Evolutionary conservation across 2,797 vertebrate genomes (phyloP).

Genomic region (Hemibagrus guttatus): DNA sequence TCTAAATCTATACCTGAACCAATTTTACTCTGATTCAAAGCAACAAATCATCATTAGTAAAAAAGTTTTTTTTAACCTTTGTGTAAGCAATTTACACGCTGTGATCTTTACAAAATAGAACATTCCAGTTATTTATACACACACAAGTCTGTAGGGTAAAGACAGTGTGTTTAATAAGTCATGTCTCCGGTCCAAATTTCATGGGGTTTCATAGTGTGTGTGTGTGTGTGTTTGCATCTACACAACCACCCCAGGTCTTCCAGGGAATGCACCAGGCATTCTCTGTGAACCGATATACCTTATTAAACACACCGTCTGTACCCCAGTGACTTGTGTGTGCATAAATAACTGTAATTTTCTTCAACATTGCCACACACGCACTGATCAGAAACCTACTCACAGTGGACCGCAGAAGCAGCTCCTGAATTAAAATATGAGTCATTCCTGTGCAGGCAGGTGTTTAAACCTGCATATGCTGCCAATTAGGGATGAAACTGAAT

Average conservation of each 20-base stretch:
- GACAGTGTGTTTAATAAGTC: neutral
- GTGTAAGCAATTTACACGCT: neutral
- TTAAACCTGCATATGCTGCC: conserved; percentile 6
- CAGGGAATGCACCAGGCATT: too few species aligned
- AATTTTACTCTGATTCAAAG: neutral
- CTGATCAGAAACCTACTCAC: conserved; percentile 30
- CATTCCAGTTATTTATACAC: conserved; percentile 15
- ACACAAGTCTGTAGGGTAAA: neutral
- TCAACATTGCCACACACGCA: neutral
- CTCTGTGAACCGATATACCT: neutral
- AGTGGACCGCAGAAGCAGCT: neutral
- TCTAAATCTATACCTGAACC: neutral
- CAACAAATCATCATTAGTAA: neutral
- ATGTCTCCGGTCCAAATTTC: too few species aligned
- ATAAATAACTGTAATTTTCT: conserved; percentile 19
- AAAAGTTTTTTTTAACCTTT: neutral
- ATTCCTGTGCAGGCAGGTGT: conserved; percentile 15
- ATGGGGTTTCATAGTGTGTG: too few species aligned
- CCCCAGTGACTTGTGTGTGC: neutral
- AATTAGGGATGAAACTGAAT: conserved; percentile 7
- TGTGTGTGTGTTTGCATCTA: too few species aligned
- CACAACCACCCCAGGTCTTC: too few species aligned
- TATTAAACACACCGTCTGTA: neutral
- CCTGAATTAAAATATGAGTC: conserved; percentile 13
- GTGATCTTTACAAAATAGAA: too few species aligned